These are phyloP conservation scores for Neodon shergylaensis DNA, from an alignment of 2,113 vertebrate genomes.

Conservation along the genomic window DNA sequence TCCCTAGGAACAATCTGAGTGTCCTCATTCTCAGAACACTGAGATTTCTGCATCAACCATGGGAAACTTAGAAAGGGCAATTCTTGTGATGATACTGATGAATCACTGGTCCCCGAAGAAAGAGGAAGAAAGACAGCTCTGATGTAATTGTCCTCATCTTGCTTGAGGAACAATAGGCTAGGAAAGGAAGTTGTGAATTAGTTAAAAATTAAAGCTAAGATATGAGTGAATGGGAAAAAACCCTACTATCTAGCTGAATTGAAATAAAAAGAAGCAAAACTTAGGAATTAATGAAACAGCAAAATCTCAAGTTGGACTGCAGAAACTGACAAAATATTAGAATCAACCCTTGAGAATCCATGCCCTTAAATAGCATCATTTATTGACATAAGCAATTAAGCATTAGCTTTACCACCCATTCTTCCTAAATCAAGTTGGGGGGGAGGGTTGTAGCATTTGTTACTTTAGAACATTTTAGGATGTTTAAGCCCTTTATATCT, in stretches of 20 bases:
- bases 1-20: neutral
- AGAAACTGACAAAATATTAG: constrained; percentile 39
- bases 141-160: no score
- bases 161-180: neutral
- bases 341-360: neutral
- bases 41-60: constrained; percentile 17
- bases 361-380: constrained; percentile 6
- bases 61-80: neutral
- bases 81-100: neutral
- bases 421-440: neutral
- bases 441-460: neutral
- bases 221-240: neutral
- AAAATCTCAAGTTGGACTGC: constrained; percentile 17
- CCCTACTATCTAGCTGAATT: neutral
- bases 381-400: constrained; percentile 33
- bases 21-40: neutral
- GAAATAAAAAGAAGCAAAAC: neutral
- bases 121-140: neutral
- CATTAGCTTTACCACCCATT: neutral
- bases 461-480: constrained; percentile 27
- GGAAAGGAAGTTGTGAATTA: neutral
- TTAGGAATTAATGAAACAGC: neutral
- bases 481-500: constrained; percentile 35
- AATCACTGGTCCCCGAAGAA: neutral
- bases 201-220: neutral